phyloP scores from a whole-genome alignment of 2,888 invertebrate species.

The Papilio protenor region DNA sequence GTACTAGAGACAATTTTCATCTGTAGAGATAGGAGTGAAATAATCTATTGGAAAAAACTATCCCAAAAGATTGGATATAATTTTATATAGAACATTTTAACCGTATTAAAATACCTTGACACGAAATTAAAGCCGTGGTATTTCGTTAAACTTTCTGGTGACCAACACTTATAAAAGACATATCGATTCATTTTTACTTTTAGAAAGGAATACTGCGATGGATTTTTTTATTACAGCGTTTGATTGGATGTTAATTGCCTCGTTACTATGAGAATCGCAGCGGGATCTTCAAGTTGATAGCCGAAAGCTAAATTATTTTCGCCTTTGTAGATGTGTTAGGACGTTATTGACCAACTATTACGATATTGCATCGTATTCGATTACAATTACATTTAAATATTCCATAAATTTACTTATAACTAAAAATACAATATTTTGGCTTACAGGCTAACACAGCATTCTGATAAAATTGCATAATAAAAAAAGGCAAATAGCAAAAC shows the following conservation, averaged over 20 bases:
- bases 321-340: slow-evolving; percentile 23
- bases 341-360: slow-evolving; percentile 9
- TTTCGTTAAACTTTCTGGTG: not conserved
- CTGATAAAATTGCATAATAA: no score
- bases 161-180: not conserved
- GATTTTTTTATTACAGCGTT: slow-evolving; percentile 30
- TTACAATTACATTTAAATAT: not conserved
- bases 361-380: slow-evolving; percentile 13
- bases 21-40: not conserved
- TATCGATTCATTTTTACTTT: slow-evolving; percentile 22
- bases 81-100: not conserved
- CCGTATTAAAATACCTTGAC: not conserved
- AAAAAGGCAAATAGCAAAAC: no score
- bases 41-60: not conserved
- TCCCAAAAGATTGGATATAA: no score
- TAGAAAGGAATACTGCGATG: slow-evolving; percentile 26
- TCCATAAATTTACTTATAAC: no score
- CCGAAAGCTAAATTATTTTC: slow-evolving; percentile 40
- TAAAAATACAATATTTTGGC: no score
- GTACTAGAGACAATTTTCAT: not conserved
- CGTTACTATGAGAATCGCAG: slow-evolving; percentile 37
- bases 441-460: no score
- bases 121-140: not conserved
- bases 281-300: slow-evolving; percentile 36
- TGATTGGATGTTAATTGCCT: slow-evolving; percentile 39